Evolutionary conservation across 2,888 invertebrate species (phyloP).

Genomic region (Mythimna ferrago): DNA sequence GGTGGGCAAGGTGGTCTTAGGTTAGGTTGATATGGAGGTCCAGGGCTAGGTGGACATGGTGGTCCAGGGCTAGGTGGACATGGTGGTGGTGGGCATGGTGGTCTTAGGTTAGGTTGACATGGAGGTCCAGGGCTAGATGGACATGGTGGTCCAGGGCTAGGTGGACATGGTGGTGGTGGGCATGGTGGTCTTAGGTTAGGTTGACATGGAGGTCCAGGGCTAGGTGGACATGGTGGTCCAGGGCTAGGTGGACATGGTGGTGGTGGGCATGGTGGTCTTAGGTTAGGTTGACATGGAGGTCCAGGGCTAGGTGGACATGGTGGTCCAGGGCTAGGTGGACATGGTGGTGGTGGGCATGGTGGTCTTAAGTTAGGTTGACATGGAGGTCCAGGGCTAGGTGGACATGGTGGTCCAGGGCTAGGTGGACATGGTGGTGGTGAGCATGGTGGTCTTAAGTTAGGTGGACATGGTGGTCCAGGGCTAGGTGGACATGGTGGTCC

Average conservation of each 20-base stretch:
- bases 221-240: no score
- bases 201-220: no score
- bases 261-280: no score
- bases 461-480: neutral
- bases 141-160: neutral
- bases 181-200: no score
- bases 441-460: neutral
- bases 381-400: neutral
- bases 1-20: neutral
- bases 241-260: no score
- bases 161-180: no score
- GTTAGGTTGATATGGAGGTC: neutral
- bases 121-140: neutral
- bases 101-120: neutral
- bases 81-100: neutral
- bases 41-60: neutral
- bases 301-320: neutral
- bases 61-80: neutral
- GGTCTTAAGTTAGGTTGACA: neutral
- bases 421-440: neutral
- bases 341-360: neutral
- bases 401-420: neutral
- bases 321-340: neutral
- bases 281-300: no score
- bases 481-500: neutral